Conservation (phyloP, 2,113 vertebrate genomes). For the Mesoclemmys tuberculata region DNA sequence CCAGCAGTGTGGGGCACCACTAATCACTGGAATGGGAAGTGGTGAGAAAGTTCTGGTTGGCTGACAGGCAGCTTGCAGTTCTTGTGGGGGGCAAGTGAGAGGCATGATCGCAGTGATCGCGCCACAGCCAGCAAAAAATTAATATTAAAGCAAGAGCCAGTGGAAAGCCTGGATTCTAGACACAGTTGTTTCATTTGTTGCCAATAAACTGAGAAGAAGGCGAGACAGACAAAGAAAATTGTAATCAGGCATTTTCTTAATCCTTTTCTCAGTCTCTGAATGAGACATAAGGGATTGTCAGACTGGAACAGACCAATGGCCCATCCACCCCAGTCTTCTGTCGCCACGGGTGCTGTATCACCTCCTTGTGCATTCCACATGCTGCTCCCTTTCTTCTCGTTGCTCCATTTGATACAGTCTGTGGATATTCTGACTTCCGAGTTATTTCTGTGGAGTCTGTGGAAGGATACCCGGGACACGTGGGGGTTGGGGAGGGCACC, state of each 20-base stretch:
- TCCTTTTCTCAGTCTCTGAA: conserved; percentile 42
- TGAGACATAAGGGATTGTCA: background rate
- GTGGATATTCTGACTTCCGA: background rate
- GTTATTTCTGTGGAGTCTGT: background rate
- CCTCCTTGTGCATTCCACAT: background rate
- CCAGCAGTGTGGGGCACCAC: background rate
- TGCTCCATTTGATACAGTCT: background rate
- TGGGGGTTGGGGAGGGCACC: too few species aligned
- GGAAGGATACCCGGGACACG: background rate
- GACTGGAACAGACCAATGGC: background rate
- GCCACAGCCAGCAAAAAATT: background rate
- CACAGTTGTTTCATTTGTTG: background rate
- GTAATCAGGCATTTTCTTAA: conserved; percentile 31
- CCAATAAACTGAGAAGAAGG: conserved; percentile 22
- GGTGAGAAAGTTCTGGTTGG: fast-evolving
- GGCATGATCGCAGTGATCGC: background rate
- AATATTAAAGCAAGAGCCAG: background rate
- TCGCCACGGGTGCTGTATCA: background rate
- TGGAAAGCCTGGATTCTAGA: conserved; percentile 6
- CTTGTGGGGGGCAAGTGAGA: background rate
- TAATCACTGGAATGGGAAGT: background rate
- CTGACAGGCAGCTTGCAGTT: background rate
- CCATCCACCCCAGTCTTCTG: background rate
- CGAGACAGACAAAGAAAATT: background rate
- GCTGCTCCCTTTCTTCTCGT: background rate